Base-by-base conservation (phyloP, 2,797 vertebrate species). In the Acrossocheilus wenchowensis region DNA sequence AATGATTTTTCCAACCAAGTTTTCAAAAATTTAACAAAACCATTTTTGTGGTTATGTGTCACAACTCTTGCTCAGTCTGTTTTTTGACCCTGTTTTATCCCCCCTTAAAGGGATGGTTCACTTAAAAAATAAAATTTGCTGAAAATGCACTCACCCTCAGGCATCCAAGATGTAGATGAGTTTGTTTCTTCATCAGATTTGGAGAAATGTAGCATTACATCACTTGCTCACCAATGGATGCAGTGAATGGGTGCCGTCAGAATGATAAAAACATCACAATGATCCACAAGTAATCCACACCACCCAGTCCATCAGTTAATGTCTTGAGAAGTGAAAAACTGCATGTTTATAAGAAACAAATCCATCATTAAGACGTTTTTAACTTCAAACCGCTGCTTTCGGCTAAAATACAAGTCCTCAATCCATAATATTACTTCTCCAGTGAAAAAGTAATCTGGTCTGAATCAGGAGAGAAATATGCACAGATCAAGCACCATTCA, bases 51-150 rank as follows among this genome's bases (percentile, higher is more conserved):
- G 74, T 21, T 14, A 54, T 54, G 50, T 5, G 30, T 39, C 30
- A 78, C 17, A 78, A 45, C 15, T 64, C n/a, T 43, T 64, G 57
- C 60, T 45, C 39, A 80, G 1, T 64, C 15, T 54, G 21, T n/a
- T 54, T 54, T 72, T 41, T 81, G 57, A 41, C 39, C 71, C 45
- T 52, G 60, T 68, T 86, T 64, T 73, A 73, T 48, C 1, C 19
- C 0, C 30, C 52, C 30, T 71, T 77, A n/a, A 23, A 60, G 8
- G 21, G 21, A n/a, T n/a, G n/a, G 21, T 60, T n/a, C 23, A 10
- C 54, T 23, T 10, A n/a, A 60, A 60, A 60, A 11, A 0, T 14
- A 9, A 23, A 8, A 57, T 57, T 60, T 2, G 57, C 23, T n/a
- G 23, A 60, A 60, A n/a, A n/a, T 60, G 1, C 1, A 57, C 17